Base-by-base conservation (phyloP, 2,888 invertebrate species). In the Chrysotoxum bicinctum region DNA sequence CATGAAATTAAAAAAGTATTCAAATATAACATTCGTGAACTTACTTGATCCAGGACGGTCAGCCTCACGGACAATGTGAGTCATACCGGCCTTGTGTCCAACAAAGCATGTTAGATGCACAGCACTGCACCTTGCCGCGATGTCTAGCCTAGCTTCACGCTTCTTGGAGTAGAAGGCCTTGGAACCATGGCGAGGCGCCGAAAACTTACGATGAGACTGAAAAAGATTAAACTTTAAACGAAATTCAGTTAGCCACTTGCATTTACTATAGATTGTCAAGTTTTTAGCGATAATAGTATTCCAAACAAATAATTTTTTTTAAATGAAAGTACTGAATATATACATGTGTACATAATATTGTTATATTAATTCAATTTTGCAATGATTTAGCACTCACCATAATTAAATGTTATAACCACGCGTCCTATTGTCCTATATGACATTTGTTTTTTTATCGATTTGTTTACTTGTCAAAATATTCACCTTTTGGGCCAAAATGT, bases 81-180 rank as follows among this genome's bases (percentile, higher is more conserved):
- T 99, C 99, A 99, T 99, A 92, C 99, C 99, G 91, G 99, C 99
- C 93, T 99, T 99, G 93, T 99, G 99, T 82, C 97, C 98, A 89
- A 99, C 94, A 92, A 99, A 99, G 60, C 99, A 98, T 1, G 99
- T 99, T 84, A 99, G 94, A 93, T 99, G 99, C 4, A n/a, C n/a
- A n/a, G n/a, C n/a, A 99, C 98, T 52, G 99, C 88, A 98, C 98
- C 93, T 99, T 99, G 90, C 99, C 99, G 93, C 99, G 97, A 94
- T 98, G 98, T 91, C n/a, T n/a, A n/a, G n/a, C n/a, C 98, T 96
- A 88, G 95, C 95, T 88, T 98, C 96, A 89, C 99, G 95, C 93
- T 99, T 99, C 94, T 99, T 99, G 90, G 99, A 99, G 93, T 99
- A 97, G 95, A 99, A 99, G 89, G 99, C 99, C 97, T 99, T 98